Percentiles rank a stretch among this genome's conserved stretches.
phyloP scores from a whole-genome alignment of 2,888 invertebrate genomes.

The Gymnosoma rotundatum region DNA sequence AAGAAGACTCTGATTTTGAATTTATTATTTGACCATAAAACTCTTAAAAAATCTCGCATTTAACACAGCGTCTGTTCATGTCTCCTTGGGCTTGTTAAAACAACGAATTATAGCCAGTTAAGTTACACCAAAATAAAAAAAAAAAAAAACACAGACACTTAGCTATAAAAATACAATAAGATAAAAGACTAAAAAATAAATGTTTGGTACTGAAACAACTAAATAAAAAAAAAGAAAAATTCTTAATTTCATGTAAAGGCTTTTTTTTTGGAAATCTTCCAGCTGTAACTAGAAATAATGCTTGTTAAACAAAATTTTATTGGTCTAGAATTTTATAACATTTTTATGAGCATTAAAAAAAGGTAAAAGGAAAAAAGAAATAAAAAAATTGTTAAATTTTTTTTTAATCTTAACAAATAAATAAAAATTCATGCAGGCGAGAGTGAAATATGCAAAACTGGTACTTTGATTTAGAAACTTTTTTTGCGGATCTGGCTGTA shows the following conservation, averaged over 20 bases:
- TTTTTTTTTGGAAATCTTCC: conserved; percentile 39
- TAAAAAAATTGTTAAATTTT: no score
- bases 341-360: no score
- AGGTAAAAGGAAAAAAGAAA: no score
- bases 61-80: not conserved
- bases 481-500: no score
- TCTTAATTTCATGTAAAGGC: not conserved
- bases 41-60: conserved; percentile 47
- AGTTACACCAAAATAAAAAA: no score
- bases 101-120: not conserved
- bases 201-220: not conserved
- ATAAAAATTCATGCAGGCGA: no score
- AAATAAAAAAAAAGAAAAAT: conserved; percentile 13
- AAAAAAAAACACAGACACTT: no score
- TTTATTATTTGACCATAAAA: conserved; percentile 50
- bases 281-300: not conserved
- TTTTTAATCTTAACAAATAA: no score
- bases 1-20: conserved; percentile 31
- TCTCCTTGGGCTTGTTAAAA: not conserved
- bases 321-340: no score
- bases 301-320: not conserved
- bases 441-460: no score
- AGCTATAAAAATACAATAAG: no score
- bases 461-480: no score
- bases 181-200: not conserved